These are phyloP conservation scores for Nothoprocta perdicaria DNA, from an alignment of 2,113 vertebrate species.

Conservation along the genomic window DNA sequence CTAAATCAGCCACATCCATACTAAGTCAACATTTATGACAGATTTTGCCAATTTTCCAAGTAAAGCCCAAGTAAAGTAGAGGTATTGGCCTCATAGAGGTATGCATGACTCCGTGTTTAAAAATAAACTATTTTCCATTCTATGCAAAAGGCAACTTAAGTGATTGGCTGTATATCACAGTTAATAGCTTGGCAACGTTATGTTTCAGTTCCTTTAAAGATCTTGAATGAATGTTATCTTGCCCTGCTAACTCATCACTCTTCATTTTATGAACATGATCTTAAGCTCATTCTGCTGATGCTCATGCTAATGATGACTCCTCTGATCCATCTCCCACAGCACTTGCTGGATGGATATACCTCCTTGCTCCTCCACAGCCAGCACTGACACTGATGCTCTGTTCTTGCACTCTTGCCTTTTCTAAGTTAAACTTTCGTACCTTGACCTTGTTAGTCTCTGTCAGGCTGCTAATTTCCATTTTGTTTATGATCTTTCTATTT, in stretches of 20 bases:
- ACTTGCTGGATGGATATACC: background rate
- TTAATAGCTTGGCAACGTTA: background rate
- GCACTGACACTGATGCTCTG: background rate
- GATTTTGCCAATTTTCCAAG: background rate
- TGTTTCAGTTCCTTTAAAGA: background rate
- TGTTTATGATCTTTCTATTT: background rate
- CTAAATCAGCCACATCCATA: background rate
- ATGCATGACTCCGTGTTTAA: background rate
- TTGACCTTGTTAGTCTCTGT: background rate
- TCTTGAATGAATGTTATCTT: background rate
- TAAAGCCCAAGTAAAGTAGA: background rate
- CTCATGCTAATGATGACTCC: background rate
- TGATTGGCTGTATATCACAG: background rate
- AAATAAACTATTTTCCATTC: background rate
- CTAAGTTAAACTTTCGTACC: background rate
- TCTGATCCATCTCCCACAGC: background rate
- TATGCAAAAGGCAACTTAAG: background rate
- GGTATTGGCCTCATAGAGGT: background rate
- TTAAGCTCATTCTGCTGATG: background rate
- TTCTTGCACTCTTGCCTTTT: background rate
- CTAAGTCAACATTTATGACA: background rate
- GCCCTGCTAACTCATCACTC: background rate
- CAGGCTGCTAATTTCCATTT: background rate
- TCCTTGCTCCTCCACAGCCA: background rate
- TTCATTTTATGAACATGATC: background rate